These are phyloP conservation scores for Heteropelma amictum DNA, from an alignment of 2,888 invertebrate species.

Conservation along the genomic window DNA sequence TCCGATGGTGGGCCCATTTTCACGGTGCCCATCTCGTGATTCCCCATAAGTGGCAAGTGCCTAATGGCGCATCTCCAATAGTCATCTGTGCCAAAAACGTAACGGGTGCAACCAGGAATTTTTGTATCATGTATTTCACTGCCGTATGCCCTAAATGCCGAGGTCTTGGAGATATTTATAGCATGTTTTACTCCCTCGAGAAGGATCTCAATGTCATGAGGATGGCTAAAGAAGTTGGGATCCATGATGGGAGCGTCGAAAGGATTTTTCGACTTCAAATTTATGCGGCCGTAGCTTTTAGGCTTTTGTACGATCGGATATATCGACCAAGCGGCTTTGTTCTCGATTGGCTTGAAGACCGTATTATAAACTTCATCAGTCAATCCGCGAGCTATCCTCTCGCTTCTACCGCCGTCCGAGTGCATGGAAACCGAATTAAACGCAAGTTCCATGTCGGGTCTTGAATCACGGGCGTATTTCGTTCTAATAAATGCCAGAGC, in stretches of 20 bases:
- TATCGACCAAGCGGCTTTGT: conserved; percentile 78
- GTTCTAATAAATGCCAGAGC: conserved; percentile 77
- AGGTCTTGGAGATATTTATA: conserved; percentile 78
- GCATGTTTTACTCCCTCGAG: conserved; percentile 80
- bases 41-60: conserved; percentile 82
- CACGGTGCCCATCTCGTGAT: conserved; percentile 82
- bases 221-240: conserved; percentile 88
- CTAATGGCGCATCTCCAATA: conserved; percentile 84
- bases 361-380: conserved; percentile 75
- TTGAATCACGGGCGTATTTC: conserved; percentile 74
- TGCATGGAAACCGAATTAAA: conserved; percentile 79
- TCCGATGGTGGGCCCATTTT: conserved; percentile 81
- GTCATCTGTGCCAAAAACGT: conserved; percentile 80
- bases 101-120: conserved; percentile 80
- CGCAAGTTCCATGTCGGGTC: conserved; percentile 77
- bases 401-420: conserved; percentile 78
- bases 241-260: conserved; percentile 86
- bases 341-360: conserved; percentile 77
- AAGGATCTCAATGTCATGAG: conserved; percentile 74
- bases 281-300: conserved; percentile 84
- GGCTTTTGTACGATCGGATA: conserved; percentile 87
- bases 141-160: conserved; percentile 78
- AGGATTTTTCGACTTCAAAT: conserved; percentile 85
- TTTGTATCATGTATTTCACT: conserved; percentile 75
- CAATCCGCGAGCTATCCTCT: conserved; percentile 72